Base-by-base conservation (phyloP, 2,888 invertebrate species). In the Caenorhabditis angaria region DNA sequence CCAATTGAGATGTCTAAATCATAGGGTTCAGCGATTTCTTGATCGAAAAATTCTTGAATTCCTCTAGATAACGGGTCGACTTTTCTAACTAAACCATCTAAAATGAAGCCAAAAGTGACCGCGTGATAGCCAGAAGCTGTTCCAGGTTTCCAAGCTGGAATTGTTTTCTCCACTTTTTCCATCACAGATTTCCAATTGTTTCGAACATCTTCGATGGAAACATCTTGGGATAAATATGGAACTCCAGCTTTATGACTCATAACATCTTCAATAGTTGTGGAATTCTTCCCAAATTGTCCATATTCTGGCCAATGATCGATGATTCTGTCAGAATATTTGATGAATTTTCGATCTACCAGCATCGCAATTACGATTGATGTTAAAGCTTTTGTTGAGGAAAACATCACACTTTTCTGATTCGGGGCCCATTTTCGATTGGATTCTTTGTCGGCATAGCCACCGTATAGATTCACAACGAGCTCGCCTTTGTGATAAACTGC, bases 251-350 rank as follows among this genome's bases (percentile, higher is more conserved):
- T 85, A 69, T 89, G 88, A 62, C 84, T 86, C 4, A 89, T 72
- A 5, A 89, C 84, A 68, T 88, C 85, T 63, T 88, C 85, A 32
- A 89, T 76, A 1, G 89, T 89, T 18, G 89, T 88, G 22, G 78
- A 71, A 53, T 86, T 85, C 71, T 89, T 89, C 24, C 88, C 88
- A 77, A 88, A 87, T 65, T 84, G 82, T 18, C 85, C 88, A 81
- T 89, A 89, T 57, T 88, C 88, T 41, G 89, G 88, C 89, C 89
- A 89, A 71, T 88, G 85, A 18, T 82, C 82, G 12, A 82, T 70
- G 1, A 89, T 85, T 14, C 72, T 81, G 48, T 88, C 85, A 32
- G 86, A 81, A 70, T 88, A 89, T 28, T 83, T 80, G 25, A 89
- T 61, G n/a, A 83, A 66, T 4, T 88, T 88, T 27, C 88, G 88